A percentile compares a stretch with the other conserved stretches of the same genome.
These are phyloP conservation scores for Spodoptera frugiperda DNA, from an alignment of 1,140 invertebrate genomes.

Conservation along the genomic window DNA sequence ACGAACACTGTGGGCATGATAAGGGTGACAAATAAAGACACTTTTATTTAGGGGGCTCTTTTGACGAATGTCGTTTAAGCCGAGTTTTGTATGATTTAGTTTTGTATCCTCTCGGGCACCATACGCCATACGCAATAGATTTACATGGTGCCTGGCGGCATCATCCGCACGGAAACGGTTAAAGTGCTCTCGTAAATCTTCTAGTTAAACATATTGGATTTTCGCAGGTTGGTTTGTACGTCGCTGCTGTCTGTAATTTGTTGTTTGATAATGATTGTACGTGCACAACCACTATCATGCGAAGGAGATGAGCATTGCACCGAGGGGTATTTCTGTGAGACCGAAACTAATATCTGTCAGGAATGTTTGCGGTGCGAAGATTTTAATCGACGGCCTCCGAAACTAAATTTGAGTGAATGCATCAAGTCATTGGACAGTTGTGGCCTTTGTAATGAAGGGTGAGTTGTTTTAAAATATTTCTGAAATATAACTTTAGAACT, in stretches of 20 bases:
- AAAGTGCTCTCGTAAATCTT: neutral
- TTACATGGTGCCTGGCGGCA: too few species aligned
- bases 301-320: slow-evolving; percentile 15
- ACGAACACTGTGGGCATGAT: too few species aligned
- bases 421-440: neutral
- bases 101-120: too few species aligned
- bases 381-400: neutral
- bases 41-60: too few species aligned
- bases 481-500: too few species aligned
- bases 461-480: neutral
- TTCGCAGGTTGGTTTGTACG: neutral
- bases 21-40: too few species aligned
- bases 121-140: too few species aligned
- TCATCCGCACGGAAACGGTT: too few species aligned
- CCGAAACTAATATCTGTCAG: neutral
- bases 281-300: slow-evolving; percentile 15
- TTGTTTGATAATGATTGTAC: neutral
- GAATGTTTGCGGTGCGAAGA: slow-evolving; percentile 10
- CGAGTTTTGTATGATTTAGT: too few species aligned
- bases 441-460: slow-evolving; percentile 24
- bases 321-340: slow-evolving; percentile 29
- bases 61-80: too few species aligned
- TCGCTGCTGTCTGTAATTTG: neutral
- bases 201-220: neutral
- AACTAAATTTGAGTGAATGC: neutral